phyloP scores from a whole-genome alignment of 2,113 vertebrate genomes.

The Orycteropus afer region DNA sequence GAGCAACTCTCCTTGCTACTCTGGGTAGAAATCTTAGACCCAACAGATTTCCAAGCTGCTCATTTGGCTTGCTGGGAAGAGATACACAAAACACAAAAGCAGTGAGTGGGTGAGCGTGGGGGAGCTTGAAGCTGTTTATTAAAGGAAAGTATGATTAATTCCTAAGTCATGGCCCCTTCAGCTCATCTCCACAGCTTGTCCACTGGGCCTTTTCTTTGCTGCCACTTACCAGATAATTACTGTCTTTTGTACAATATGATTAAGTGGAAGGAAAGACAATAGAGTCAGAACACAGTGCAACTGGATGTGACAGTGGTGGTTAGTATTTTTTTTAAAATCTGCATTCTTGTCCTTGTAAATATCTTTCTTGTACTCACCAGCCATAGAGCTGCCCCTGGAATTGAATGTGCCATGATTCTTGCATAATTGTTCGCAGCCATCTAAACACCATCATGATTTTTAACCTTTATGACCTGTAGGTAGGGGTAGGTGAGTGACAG shows the following conservation, averaged over 20 bases:
- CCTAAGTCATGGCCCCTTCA: neutral
- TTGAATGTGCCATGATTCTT: neutral
- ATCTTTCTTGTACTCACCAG: neutral
- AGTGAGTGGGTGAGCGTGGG: neutral
- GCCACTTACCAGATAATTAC: slow-evolving; percentile 52
- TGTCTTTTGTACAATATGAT: neutral
- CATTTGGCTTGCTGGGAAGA: slow-evolving; percentile 19
- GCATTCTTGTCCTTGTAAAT: neutral
- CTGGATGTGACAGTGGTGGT: neutral
- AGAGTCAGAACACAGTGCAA: neutral
- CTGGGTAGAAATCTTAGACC: neutral
- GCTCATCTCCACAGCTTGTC: neutral
- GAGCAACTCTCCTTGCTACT: neutral
- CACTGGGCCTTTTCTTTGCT: neutral
- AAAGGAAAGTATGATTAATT: slow-evolving; percentile 32
- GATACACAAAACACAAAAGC: neutral
- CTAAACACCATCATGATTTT: neutral
- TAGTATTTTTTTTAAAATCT: neutral
- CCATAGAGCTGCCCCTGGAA: neutral
- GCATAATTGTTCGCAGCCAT: neutral
- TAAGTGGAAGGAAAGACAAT: slow-evolving; percentile 31
- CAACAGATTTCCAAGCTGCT: slow-evolving; percentile 34
- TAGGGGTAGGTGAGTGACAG: neutral
- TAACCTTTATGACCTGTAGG: neutral
- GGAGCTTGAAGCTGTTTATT: neutral